Conservation (phyloP, 2,888 invertebrate species). For the Coecobrya sp. region DNA sequence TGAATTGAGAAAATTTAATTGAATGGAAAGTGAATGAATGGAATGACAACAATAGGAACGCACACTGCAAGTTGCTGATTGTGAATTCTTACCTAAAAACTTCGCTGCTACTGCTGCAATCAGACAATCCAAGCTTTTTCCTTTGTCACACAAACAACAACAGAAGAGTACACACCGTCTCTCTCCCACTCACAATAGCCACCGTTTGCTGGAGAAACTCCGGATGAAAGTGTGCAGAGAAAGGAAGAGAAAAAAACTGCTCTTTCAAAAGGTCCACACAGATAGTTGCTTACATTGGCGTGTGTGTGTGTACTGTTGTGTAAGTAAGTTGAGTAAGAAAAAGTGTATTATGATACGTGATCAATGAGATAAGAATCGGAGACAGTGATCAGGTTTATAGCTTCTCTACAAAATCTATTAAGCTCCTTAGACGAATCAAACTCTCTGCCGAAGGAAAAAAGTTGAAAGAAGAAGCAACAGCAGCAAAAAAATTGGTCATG, state of each 20-base stretch:
- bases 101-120: background rate
- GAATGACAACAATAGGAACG: no score
- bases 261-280: no score
- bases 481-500: background rate
- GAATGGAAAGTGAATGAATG: no score
- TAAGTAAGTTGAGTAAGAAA: slow-evolving; percentile 5
- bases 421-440: slow-evolving; percentile 28
- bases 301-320: background rate
- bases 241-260: background rate
- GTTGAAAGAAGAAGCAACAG: background rate
- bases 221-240: no score
- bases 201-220: no score
- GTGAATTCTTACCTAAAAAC: background rate
- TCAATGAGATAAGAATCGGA: slow-evolving; percentile 29
- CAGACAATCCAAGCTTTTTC: background rate
- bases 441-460: background rate
- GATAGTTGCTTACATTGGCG: background rate
- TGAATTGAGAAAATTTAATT: no score
- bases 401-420: background rate
- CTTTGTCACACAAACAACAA: slow-evolving; percentile 3
- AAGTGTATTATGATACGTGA: slow-evolving; percentile 26
- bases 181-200: no score
- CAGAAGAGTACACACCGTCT: background rate
- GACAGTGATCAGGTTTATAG: slow-evolving; percentile 28
- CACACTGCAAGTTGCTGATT: background rate